Evolutionary conservation across 1,140 invertebrate species (phyloP), one percentile per base, ranked within the genome.

Genomic region (Apocrypta bakeri): DNA sequence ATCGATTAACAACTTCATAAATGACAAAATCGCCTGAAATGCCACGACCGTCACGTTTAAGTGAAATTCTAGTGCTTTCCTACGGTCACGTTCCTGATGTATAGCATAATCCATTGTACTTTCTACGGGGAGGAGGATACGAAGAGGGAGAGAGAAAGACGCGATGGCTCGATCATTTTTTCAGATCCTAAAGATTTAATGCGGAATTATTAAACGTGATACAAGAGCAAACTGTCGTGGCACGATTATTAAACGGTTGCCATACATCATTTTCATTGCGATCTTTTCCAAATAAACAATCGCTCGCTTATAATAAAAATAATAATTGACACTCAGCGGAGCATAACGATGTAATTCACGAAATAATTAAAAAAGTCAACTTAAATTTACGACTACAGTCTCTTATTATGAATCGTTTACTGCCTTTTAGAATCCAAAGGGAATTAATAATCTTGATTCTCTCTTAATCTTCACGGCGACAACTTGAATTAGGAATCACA

Each of bases 1-100:
- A 84, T 85, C 80, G 82, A 85, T 79, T 64, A 72, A 82, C 66
- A 78, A 24, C 78, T 66, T 75, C 80, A 81, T 86, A 85, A 85
- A 85, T 79, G 73, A 73, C 37, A 27, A 85, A 85, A 85, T 86
- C 82, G 79, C 33, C 48, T 1, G 17, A 63, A 48, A 72, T 24
- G 21, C n/a, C 68, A 71, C 29, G 77, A 14, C 21, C 25, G 56
- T 71, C 83, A 72, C 81, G 83, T 84, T 81, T 29, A 31, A 56
- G 42, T 8, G 66, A 42, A 77, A 72, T 61, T 64, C 66, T 42
- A 77, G 31, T 77, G 40, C 42, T 56, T 69, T 31, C 74, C 37
- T 69, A 29, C 31, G 74, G 81, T 82, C 81, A 82, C 81, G 74
- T 78, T 78, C 31, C 11, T 0, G 29, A 25, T n/a, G 29, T 24